A percentile compares a stretch with the other conserved stretches of the same genome.
Evolutionary conservation across 2,888 invertebrate species (phyloP).

Genomic region (Hirtodrosophila histrioides): DNA sequence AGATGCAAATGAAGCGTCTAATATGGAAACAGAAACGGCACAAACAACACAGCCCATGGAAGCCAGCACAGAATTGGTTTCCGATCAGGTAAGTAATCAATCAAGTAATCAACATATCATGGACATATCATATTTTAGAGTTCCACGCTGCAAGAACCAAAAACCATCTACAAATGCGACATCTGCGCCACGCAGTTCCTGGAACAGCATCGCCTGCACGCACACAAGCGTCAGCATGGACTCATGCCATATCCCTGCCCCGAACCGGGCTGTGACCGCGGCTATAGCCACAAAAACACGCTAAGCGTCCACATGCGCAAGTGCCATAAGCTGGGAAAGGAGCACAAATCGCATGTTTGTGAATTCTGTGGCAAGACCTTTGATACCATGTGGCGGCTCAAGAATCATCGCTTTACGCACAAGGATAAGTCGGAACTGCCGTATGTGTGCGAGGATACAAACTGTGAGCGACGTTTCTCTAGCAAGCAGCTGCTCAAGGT

Average conservation of each 20-base stretch:
- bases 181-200: constrained; percentile 44
- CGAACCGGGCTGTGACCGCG: constrained; percentile 42
- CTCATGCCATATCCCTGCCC: constrained; percentile 49
- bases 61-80: not conserved
- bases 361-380: constrained; percentile 53
- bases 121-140: not conserved
- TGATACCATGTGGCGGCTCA: constrained; percentile 58
- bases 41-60: not conserved
- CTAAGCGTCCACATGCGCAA: constrained; percentile 56
- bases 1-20: not conserved
- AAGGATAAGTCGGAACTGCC: constrained; percentile 75
- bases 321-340: constrained; percentile 52
- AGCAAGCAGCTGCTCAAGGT: constrained; percentile 78
- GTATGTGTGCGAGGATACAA: constrained; percentile 66
- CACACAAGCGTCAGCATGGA: constrained; percentile 46
- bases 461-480: constrained; percentile 70
- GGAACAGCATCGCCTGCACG: constrained; percentile 43
- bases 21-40: not conserved
- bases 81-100: constrained; percentile 8
- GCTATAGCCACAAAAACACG: constrained; percentile 50
- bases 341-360: constrained; percentile 52
- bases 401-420: constrained; percentile 78
- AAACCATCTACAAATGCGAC: constrained; percentile 44
- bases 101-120: not conserved
- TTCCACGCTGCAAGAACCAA: not conserved